A percentile compares a stretch with the other conserved stretches of the same genome.
Evolutionary conservation across 2,113 vertebrate genomes (phyloP).

Genomic region (Pterophyllum scalare): DNA sequence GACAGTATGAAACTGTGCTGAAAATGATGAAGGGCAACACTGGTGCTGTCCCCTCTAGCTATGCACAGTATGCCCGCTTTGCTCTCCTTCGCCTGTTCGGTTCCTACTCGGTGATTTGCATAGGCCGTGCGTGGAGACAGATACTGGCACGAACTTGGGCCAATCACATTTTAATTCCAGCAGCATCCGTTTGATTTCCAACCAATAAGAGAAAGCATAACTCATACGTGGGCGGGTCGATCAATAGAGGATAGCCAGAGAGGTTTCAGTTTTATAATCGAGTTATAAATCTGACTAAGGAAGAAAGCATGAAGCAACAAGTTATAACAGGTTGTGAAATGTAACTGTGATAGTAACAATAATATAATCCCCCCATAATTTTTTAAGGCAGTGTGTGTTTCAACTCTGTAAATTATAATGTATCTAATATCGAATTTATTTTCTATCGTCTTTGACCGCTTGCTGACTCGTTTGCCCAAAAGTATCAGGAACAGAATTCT

Average conservation of each 20-base stretch:
- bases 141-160: conserved; percentile 16
- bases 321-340: neutral
- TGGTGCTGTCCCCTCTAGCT: conserved; percentile 28
- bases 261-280: neutral
- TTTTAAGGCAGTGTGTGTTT: neutral
- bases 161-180: conserved; percentile 34
- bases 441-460: too few relatives aligned
- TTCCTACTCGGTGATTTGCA: conserved; percentile 41
- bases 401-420: neutral
- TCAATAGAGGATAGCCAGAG: neutral
- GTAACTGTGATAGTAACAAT: neutral
- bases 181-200: neutral
- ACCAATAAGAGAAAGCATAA: conserved; percentile 41
- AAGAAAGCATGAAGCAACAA: neutral
- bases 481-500: neutral
- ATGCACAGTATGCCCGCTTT: conserved; percentile 21
- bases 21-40: conserved; percentile 61
- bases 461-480: neutral
- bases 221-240: neutral
- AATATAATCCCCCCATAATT: too few relatives aligned
- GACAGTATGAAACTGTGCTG: conserved; percentile 16
- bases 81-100: conserved; percentile 53
- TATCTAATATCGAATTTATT: neutral
- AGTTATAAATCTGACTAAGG: neutral
- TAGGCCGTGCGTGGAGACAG: neutral